Evolutionary conservation across 2,113 vertebrate genomes (phyloP).

Genomic region (Tenebrosternarchus preto): DNA sequence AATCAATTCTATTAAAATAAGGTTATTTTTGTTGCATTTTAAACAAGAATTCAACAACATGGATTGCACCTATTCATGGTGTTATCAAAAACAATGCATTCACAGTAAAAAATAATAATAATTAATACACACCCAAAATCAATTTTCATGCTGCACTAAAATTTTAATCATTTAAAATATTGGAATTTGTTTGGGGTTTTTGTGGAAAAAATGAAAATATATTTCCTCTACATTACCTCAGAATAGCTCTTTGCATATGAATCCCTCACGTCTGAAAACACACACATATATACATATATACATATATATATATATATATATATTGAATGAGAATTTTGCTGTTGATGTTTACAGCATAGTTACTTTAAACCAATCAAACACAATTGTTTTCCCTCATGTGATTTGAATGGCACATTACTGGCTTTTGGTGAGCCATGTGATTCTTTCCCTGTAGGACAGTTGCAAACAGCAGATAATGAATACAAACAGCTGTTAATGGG

Average conservation of each 20-base stretch:
- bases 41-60: too few relatives aligned
- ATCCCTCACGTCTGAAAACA: too few relatives aligned
- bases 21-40: too few relatives aligned
- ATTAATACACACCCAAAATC: too few relatives aligned
- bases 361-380: conserved; percentile 20
- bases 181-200: too few relatives aligned
- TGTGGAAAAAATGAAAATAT: background rate
- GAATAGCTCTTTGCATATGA: background rate
- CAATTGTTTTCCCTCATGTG: background rate
- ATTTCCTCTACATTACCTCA: conserved; percentile 19
- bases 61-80: too few relatives aligned
- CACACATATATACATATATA: background rate
- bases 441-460: background rate
- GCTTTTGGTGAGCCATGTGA: background rate
- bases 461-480: background rate
- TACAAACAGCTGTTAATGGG: too few relatives aligned
- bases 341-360: background rate
- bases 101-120: too few relatives aligned
- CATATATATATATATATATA: background rate
- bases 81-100: too few relatives aligned
- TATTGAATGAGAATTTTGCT: background rate
- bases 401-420: background rate
- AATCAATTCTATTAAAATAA: too few relatives aligned
- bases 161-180: too few relatives aligned
- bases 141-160: too few relatives aligned